A percentile compares a stretch with the other conserved stretches of the same genome.
phyloP scores from a whole-genome alignment of 2,888 invertebrate species.

The Mycalesis mineus region DNA sequence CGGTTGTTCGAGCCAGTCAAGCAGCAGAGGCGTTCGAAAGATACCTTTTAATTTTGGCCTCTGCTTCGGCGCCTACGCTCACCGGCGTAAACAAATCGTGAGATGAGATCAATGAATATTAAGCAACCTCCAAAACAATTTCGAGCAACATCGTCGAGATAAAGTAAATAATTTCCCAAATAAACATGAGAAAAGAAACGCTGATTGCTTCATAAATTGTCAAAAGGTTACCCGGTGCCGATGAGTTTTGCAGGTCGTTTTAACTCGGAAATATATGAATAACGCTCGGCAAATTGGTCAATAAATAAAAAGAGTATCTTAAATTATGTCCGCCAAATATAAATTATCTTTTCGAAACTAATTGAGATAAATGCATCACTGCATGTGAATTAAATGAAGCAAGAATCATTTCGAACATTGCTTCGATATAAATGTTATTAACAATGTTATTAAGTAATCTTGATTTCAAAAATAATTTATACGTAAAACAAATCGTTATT shows the following conservation, averaged over 20 bases:
- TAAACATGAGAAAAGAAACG: conserved; percentile 61
- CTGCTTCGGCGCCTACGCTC: conserved; percentile 53
- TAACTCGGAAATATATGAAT: conserved; percentile 51
- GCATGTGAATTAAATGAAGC: conserved; percentile 21
- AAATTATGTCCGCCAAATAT: conserved; percentile 32
- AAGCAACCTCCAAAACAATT: conserved; percentile 67
- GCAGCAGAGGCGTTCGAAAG: conserved; percentile 19
- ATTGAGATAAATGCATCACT: conserved; percentile 49
- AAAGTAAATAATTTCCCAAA: conserved; percentile 66
- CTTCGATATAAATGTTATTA: neutral
- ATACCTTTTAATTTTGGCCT: conserved; percentile 58
- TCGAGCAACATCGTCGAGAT: conserved; percentile 56
- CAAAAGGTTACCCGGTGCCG: conserved; percentile 54
- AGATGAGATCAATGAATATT: conserved; percentile 72
- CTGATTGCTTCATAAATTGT: conserved; percentile 74
- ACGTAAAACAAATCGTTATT: no score
- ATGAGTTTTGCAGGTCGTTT: conserved; percentile 52
- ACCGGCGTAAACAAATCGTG: conserved; percentile 67
- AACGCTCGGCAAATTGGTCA: conserved; percentile 57
- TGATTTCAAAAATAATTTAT: neutral
- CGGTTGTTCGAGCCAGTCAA: conserved; percentile 37
- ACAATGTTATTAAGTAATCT: conserved; percentile 3
- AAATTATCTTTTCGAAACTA: conserved; percentile 45
- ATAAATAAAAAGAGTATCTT: conserved; percentile 50
- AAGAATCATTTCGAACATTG: neutral